Base-by-base conservation (phyloP, 2,113 vertebrate species). In the Talpa occidentalis region DNA sequence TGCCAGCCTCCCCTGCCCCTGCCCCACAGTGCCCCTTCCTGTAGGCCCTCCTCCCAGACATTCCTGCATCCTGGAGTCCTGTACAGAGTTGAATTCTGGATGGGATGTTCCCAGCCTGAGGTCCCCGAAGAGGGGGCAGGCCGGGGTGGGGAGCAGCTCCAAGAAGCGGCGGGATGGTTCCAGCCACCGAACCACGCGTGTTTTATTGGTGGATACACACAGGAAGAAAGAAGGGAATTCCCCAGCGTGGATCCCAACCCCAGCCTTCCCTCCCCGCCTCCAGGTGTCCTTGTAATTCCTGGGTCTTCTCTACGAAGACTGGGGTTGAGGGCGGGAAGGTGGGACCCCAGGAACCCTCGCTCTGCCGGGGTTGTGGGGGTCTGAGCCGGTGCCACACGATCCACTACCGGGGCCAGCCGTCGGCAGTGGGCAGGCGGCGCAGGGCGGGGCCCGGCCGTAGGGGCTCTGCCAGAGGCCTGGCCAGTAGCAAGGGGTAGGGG, bases 351-450 rank as follows among this genome's bases (percentile, higher is more conserved):
- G 12, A 37, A 32, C 19, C 67, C 74, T 42, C 44, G 24, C 60
- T 60, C 24, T 2, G 17, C 52, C 32, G 24, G 54, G 12, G n/a
- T 7, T 2, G 3, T 40, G 47, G 72, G n/a, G 37, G 17, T 16
- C 42, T n/a, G 64, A 59, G 35, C 70, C 7, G 3, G 3, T 16
- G 49, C 42, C 82, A 66, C 11, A 9, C 26, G 10, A 78, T 30
- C 24, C 76, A 88, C 98, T 99, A 99, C 99, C 99, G 99, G 69
- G 99, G 98, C 99, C 99, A 99, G 78, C 97, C 76, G 14, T 99
- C 98, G 3, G 88, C 95, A 59, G 98, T 91, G 86, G 99, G 98
- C 85, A 97, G 90, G 42, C 98, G 97, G 90, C 98, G 98, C 15
- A 97, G 0, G 0, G 97, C 86, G 35, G 96, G 91, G 0, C 97